These are phyloP conservation scores for Uropetala carovei DNA, from an alignment of 2,888 invertebrate species.

Conservation along the genomic window DNA sequence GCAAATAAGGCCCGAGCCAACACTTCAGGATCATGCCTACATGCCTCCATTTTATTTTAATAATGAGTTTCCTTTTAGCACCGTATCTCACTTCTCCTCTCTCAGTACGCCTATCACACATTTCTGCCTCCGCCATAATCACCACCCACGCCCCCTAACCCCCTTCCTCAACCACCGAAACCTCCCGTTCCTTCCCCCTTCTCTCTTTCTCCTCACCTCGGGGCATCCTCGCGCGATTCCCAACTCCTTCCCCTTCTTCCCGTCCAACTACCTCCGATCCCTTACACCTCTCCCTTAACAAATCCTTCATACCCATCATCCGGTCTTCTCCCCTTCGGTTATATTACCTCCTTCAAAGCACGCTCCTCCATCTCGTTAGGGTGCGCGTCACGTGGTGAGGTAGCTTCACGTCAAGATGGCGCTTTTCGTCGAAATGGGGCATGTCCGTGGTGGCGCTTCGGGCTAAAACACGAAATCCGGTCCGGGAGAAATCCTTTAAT, in stretches of 20 bases:
- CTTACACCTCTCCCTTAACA: not conserved
- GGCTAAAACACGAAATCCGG: too few relatives aligned
- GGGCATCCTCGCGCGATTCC: too few relatives aligned
- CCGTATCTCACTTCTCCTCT: not conserved
- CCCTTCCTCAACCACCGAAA: not conserved
- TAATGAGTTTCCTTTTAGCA: constrained; percentile 62
- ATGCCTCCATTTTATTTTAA: constrained; percentile 57
- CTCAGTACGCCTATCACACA: constrained; percentile 14
- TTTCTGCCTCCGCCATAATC: not conserved
- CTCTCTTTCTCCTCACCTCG: not conserved
- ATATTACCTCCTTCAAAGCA: constrained; percentile 28
- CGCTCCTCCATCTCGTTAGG: not conserved
- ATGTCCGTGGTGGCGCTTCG: not conserved
- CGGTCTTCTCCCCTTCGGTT: constrained; percentile 12
- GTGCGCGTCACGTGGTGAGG: not conserved
- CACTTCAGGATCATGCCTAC: constrained; percentile 51
- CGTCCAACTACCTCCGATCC: not conserved
- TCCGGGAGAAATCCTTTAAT: too few relatives aligned
- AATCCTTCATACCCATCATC: not conserved
- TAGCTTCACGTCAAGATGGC: constrained; percentile 18
- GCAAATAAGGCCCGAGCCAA: constrained; percentile 52
- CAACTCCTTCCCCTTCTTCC: not conserved
- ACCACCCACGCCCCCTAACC: not conserved
- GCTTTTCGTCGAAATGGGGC: not conserved
- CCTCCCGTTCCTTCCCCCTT: too few relatives aligned